phyloP scores from a whole-genome alignment of 2,113 vertebrate species.

The Nothobranchius furzeri region DNA sequence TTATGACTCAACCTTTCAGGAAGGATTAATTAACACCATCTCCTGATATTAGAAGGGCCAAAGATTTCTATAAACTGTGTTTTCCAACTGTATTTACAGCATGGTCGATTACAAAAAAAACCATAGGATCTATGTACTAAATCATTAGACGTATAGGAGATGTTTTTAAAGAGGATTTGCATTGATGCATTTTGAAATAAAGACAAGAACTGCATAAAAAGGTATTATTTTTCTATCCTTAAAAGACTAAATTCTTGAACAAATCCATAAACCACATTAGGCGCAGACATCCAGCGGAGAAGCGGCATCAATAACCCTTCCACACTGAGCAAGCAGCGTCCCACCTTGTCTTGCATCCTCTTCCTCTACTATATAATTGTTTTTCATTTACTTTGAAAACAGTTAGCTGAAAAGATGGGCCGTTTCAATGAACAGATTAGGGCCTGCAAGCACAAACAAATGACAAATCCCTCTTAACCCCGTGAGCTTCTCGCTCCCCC shows the following conservation, averaged over 20 bases:
- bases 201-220: neutral
- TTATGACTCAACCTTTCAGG: too few relatives aligned
- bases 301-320: constrained; percentile 14
- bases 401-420: constrained; percentile 87
- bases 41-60: too few relatives aligned
- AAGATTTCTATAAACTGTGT: too few relatives aligned
- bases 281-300: constrained; percentile 28
- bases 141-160: too few relatives aligned
- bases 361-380: constrained; percentile 79
- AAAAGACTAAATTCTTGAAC: constrained; percentile 26
- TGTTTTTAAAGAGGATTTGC: too few relatives aligned
- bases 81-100: too few relatives aligned
- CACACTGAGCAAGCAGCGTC: constrained; percentile 69
- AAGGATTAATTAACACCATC: too few relatives aligned
- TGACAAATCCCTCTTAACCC: constrained; percentile 99
- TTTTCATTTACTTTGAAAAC: constrained; percentile 88
- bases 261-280: constrained; percentile 24
- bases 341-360: constrained; percentile 50
- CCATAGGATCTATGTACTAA: too few relatives aligned
- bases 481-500: constrained; percentile 77
- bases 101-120: too few relatives aligned
- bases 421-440: constrained; percentile 95
- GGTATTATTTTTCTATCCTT: constrained; percentile 3
- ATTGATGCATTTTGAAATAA: too few relatives aligned
- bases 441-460: constrained; percentile 90